phyloP scores from a whole-genome alignment of 2,113 vertebrate species.

The Sylvilagus bachmani region DNA sequence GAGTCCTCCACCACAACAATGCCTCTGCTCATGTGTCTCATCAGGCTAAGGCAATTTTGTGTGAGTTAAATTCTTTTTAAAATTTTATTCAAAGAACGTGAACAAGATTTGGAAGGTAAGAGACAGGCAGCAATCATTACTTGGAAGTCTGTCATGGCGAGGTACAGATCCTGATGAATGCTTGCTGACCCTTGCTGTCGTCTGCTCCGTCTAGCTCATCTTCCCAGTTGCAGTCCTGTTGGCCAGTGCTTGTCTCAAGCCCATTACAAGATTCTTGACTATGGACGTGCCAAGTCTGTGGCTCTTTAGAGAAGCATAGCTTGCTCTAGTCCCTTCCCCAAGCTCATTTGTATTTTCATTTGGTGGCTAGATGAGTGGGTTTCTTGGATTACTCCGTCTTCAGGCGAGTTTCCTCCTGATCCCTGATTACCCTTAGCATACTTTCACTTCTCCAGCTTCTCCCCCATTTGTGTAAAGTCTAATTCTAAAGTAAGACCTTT shows the following conservation, averaged over 20 bases:
- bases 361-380: background rate
- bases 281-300: background rate
- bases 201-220: background rate
- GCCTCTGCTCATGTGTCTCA: too few relatives aligned
- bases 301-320: background rate
- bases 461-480: background rate
- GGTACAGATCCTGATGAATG: background rate
- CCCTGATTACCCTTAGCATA: background rate
- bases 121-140: background rate
- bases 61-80: too few relatives aligned
- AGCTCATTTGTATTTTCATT: slow-evolving; percentile 5
- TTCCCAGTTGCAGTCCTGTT: background rate
- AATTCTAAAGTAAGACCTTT: background rate
- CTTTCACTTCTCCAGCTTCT: background rate
- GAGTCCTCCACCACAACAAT: too few relatives aligned
- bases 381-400: too few relatives aligned
- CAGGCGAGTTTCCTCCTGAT: too few relatives aligned
- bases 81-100: background rate
- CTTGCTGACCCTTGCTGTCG: background rate
- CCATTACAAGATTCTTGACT: background rate
- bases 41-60: too few relatives aligned
- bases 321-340: background rate
- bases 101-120: background rate
- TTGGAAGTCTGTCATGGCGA: background rate
- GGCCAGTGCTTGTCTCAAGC: background rate